phyloP scores from a whole-genome alignment of 2,113 vertebrate genomes.

The Alligator mississippiensis region DNA sequence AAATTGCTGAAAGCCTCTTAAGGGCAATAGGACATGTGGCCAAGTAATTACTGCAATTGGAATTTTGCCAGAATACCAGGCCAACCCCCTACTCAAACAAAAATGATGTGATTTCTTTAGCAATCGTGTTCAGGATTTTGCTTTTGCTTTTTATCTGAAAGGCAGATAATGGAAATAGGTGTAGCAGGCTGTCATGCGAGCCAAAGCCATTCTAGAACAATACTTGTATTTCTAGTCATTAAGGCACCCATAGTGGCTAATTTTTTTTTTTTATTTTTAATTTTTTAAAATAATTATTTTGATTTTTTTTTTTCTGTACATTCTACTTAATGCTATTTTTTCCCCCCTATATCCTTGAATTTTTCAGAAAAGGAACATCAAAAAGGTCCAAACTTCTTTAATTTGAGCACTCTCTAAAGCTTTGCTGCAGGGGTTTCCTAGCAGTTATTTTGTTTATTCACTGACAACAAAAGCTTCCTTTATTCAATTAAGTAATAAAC shows the following conservation, averaged over 20 bases:
- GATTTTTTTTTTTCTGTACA: background rate
- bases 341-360: background rate
- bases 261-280: background rate
- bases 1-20: background rate
- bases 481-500: background rate
- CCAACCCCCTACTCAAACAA: background rate
- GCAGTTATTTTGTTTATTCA: rapidly evolving
- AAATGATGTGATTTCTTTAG: background rate
- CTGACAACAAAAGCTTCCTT: background rate
- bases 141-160: background rate
- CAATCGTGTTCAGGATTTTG: rapidly evolving
- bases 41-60: background rate
- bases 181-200: background rate
- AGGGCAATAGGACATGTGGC: background rate
- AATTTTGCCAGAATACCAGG: conserved; percentile 5
- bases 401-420: background rate
- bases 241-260: background rate
- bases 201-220: background rate
- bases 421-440: background rate
- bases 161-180: background rate
- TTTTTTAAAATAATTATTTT: background rate
- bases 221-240: background rate
- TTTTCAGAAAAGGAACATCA: background rate
- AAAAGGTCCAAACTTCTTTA: conserved; percentile 3
- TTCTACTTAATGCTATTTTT: background rate